These are phyloP conservation scores for Darevskia nairensis DNA, from an alignment of 2,797 vertebrate species.

Conservation along the genomic window DNA sequence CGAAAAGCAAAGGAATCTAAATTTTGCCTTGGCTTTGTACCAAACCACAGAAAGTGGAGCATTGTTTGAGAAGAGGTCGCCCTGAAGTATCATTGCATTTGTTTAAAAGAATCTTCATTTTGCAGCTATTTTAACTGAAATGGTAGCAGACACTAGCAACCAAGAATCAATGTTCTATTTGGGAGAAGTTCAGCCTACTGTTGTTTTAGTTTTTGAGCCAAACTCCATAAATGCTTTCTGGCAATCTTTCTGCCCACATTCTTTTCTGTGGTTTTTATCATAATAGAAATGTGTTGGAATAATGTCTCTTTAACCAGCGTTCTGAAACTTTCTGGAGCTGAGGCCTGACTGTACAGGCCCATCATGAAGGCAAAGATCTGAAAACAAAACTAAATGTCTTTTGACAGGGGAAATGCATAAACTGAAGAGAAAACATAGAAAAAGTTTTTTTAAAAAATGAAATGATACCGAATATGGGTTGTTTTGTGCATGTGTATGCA, in stretches of 20 bases:
- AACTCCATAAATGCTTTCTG: conserved; percentile 46
- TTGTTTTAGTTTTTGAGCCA: conserved; percentile 48
- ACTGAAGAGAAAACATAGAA: background rate
- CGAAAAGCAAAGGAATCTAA: conserved; percentile 70
- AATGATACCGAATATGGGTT: background rate
- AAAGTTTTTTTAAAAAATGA: background rate
- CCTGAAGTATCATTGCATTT: conserved; percentile 69
- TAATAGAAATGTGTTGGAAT: conserved; percentile 20
- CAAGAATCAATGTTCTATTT: conserved; percentile 56
- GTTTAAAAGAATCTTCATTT: conserved; percentile 36
- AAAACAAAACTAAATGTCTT: background rate
- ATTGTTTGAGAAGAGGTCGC: conserved; percentile 72
- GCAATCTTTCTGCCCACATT: background rate
- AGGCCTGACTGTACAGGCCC: background rate
- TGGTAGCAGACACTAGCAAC: conserved; percentile 48
- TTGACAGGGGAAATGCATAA: background rate
- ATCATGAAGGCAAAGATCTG: background rate
- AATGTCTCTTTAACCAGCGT: conserved; percentile 5
- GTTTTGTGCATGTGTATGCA: background rate
- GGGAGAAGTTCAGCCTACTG: conserved; percentile 38
- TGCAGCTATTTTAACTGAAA: conserved; percentile 47
- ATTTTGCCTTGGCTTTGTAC: conserved; percentile 71
- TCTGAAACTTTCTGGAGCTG: background rate
- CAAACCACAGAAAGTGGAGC: conserved; percentile 71
- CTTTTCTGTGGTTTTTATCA: conserved; percentile 4